These are phyloP conservation scores for Euphysa ruthae DNA, from an alignment of 30 jellyfish, hydroid and myxozoan species.

Conservation along the genomic window DNA sequence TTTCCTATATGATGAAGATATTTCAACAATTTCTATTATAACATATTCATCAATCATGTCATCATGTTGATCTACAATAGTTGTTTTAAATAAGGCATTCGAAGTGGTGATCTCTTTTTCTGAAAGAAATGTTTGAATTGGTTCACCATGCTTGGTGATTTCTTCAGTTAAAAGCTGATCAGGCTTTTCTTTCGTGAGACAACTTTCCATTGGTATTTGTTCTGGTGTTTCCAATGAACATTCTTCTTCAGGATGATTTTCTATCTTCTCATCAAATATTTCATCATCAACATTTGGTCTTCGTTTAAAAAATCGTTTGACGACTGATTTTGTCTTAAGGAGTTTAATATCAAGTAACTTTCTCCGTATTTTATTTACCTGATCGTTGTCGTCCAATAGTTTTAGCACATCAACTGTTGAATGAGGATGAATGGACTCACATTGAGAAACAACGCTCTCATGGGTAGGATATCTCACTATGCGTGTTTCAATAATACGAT, in stretches of 20 bases:
- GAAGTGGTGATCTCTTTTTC: constrained; percentile 23
- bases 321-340: background rate
- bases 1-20: constrained; percentile 5
- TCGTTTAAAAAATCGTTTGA: constrained; percentile 3
- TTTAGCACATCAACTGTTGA: background rate
- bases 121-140: constrained; percentile 1
- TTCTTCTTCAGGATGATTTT: constrained; percentile 26
- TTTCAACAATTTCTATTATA: constrained; percentile 29
- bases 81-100: no score
- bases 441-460: constrained; percentile 13
- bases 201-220: background rate
- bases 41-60: constrained; percentile 20
- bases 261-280: constrained; percentile 20
- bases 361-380: constrained; percentile 1
- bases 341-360: background rate
- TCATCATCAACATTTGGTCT: constrained; percentile 37
- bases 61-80: background rate
- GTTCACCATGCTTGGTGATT: constrained; percentile 1
- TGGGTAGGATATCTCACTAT: background rate
- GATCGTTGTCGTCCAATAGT: constrained; percentile 12
- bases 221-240: constrained; percentile 14
- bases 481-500: background rate
- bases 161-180: constrained; percentile 28
- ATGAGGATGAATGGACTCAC: constrained; percentile 9
- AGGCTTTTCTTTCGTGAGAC: constrained; percentile 15